Conservation (phyloP, 2,888 invertebrate species). For the Diloba caeruleocephala region DNA sequence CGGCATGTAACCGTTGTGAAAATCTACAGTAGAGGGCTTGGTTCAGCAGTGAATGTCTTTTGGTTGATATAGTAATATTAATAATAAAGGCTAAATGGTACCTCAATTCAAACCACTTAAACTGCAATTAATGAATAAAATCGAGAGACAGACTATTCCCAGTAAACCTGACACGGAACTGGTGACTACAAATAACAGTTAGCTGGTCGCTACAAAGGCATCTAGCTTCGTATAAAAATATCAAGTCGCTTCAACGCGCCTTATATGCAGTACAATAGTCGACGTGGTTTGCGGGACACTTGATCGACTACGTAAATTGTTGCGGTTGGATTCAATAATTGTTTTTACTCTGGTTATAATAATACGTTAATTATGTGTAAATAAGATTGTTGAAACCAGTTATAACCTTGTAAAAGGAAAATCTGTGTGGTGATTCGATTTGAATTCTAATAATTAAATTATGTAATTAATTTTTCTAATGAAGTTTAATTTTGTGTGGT, state of each 20-base stretch:
- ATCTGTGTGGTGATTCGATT: no score
- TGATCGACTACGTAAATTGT: constrained; percentile 64
- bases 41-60: no score
- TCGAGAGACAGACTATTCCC: constrained; percentile 29
- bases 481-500: no score
- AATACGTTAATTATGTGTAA: no score
- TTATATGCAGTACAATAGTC: constrained; percentile 86
- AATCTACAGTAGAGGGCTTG: no score
- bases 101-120: background rate
- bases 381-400: no score
- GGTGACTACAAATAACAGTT: constrained; percentile 63
- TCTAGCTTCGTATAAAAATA: constrained; percentile 85
- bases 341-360: constrained; percentile 14
- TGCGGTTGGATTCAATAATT: constrained; percentile 11
- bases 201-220: constrained; percentile 74
- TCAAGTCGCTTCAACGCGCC: constrained; percentile 76
- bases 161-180: constrained; percentile 54
- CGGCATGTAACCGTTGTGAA: no score
- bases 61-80: no score
- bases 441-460: no score
- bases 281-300: constrained; percentile 80
- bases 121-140: constrained; percentile 44
- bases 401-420: no score
- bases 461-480: no score
- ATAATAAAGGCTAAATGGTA: background rate